Base-by-base conservation (phyloP, 2,797 vertebrate genomes). In the Mus spretus region DNA sequence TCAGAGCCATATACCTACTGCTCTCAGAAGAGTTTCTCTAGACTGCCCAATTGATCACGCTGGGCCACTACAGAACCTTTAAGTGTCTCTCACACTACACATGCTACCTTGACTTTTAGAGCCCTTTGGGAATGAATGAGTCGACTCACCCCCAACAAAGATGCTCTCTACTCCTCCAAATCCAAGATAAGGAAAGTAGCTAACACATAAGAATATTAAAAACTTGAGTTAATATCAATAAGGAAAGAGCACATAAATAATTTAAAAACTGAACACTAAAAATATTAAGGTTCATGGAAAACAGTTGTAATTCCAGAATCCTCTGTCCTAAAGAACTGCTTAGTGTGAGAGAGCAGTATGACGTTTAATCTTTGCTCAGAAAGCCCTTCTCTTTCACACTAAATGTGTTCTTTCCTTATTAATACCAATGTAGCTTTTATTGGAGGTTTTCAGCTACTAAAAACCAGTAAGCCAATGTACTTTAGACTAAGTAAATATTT, bases 1-100 rank as follows among this genome's bases (percentile, higher is more conserved):
- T 47, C 8, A 53, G 70, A 81, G 34, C 5, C 44, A 40, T 0
- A 0, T 31, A 85, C 14, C 79, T 79, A 22, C 40, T 57, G 24
- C 8, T 87, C 65, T 82, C n/a, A 90, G 84, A 87, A 15, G 44
- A 92, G 40, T 91, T 91, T 72, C 37, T 86, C 26, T 80, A 9
- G 81, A 70, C 4, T 24, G 11, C 13, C 72, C 17, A 86, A 3
- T 7, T 74, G 57, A 15, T 89, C 61, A 13, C 40, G 44, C 1
- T 26, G 61, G 31, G 44, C 77, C 70, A 1, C 84, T 5, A 19
- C 37, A 65, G 50, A 75, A 61, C 11, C 9, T 65, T 89, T 75
- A 17, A 72, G 50, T 20, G 50, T 31, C 20, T 6, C 34, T n/a
- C 6, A 10, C 6, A 81, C 91, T 44, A 91, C 78, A 44, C 55